Evolutionary conservation across 2,113 vertebrate species (phyloP).

Genomic region (Ptyas mucosa): DNA sequence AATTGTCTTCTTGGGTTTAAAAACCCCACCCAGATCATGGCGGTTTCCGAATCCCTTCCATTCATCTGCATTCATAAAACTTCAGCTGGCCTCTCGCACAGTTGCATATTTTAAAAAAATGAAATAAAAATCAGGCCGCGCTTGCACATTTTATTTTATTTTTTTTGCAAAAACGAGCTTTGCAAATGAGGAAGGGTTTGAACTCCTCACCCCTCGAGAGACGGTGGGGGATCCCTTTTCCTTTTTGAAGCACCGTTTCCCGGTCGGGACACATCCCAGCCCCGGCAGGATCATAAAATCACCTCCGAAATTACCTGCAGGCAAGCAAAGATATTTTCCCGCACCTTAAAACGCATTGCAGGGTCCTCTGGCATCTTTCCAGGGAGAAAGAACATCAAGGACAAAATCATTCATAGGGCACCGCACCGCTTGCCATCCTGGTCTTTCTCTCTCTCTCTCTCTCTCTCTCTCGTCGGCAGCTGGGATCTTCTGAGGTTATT

Average conservation of each 20-base stretch:
- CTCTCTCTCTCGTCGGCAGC: conserved; percentile 29
- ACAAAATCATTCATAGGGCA: conserved; percentile 53
- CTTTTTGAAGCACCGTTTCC: not conserved
- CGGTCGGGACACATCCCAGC: not conserved
- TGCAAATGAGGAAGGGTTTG: not conserved
- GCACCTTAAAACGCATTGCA: conserved; percentile 18
- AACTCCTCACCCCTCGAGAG: not conserved
- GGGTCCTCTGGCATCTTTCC: conserved; percentile 41
- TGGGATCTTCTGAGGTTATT: conserved; percentile 56
- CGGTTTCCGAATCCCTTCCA: not conserved
- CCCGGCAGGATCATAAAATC: conserved; percentile 16
- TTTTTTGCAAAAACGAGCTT: not conserved
- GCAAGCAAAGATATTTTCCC: conserved; percentile 26
- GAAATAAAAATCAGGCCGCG: not conserved
- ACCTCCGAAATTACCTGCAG: conserved; percentile 23
- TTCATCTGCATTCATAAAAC: not conserved
- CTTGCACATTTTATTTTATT: too few species aligned
- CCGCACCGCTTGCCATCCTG: conserved; percentile 21
- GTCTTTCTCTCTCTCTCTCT: conserved; percentile 40
- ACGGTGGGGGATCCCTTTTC: not conserved
- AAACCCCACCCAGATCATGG: not conserved
- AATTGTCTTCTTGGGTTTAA: not conserved
- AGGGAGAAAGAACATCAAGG: conserved; percentile 45
- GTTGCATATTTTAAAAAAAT: not conserved
- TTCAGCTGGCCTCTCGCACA: not conserved